Conservation (phyloP, 2,888 invertebrate genomes). For the Myathropa florea region DNA sequence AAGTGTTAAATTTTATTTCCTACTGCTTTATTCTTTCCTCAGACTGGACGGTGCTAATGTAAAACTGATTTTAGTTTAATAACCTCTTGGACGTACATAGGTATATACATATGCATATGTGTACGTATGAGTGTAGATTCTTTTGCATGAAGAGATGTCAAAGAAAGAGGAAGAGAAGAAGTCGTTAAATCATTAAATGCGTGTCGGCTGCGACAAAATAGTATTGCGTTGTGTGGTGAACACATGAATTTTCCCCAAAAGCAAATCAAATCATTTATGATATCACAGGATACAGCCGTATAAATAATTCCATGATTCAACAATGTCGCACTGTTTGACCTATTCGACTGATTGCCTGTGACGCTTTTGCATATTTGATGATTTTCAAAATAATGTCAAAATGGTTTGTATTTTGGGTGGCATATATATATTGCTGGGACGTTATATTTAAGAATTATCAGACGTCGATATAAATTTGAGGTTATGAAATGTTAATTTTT, state of each 20-base stretch:
- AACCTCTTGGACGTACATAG: not conserved
- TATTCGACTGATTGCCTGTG: not conserved
- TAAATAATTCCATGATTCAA: not conserved
- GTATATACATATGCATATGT: not conserved
- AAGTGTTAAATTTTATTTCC: not conserved
- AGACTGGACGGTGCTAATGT: not conserved
- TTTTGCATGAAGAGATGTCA: not conserved
- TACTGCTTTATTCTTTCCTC: not conserved
- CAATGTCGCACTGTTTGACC: not conserved
- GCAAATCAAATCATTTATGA: not conserved
- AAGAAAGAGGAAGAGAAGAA: not conserved
- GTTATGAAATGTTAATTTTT: too few species aligned
- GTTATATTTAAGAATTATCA: too few species aligned
- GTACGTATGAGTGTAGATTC: not conserved
- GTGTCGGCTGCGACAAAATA: not conserved
- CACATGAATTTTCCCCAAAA: not conserved
- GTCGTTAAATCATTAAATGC: not conserved
- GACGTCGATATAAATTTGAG: too few species aligned
- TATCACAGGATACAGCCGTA: not conserved
- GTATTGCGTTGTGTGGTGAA: too few species aligned
- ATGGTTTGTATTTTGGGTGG: too few species aligned
- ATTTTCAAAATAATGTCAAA: too few species aligned
- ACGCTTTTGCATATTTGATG: too few species aligned
- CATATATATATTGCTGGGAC: too few species aligned
- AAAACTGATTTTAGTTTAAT: constrained; percentile 21